Evolutionary conservation across 2,888 invertebrate species (phyloP).

Genomic region (Cosmia trapezina): DNA sequence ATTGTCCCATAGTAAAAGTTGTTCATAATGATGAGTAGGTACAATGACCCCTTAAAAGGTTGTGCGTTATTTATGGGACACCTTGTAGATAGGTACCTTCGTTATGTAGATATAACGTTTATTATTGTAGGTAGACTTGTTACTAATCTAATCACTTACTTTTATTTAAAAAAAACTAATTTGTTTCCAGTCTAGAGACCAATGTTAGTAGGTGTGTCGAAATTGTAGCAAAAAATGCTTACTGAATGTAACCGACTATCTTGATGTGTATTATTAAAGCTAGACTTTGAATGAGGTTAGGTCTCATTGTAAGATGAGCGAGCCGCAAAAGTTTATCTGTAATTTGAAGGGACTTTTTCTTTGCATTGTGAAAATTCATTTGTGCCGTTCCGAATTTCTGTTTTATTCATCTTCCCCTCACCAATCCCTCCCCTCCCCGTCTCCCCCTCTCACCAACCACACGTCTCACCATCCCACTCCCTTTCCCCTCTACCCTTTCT

Average conservation of each 20-base stretch:
- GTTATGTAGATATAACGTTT: not conserved
- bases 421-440: too few relatives aligned
- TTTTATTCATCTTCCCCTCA: too few relatives aligned
- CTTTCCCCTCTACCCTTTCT: too few relatives aligned
- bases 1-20: too few relatives aligned
- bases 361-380: too few relatives aligned
- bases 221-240: constrained; percentile 17
- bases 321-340: not conserved
- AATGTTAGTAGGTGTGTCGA: not conserved
- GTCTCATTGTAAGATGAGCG: constrained; percentile 13
- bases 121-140: not conserved
- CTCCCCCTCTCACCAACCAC: too few relatives aligned
- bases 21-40: too few relatives aligned
- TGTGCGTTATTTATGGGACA: too few relatives aligned
- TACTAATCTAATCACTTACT: not conserved
- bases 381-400: too few relatives aligned
- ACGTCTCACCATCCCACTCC: too few relatives aligned
- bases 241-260: not conserved
- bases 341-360: not conserved
- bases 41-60: too few relatives aligned
- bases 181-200: not conserved
- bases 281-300: constrained; percentile 21
- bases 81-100: too few relatives aligned
- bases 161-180: constrained; percentile 1
- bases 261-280: constrained; percentile 1